Evolutionary conservation across 2,888 invertebrate species (phyloP), one percentile per base, ranked within the genome.

Genomic region (Hyles lineata): DNA sequence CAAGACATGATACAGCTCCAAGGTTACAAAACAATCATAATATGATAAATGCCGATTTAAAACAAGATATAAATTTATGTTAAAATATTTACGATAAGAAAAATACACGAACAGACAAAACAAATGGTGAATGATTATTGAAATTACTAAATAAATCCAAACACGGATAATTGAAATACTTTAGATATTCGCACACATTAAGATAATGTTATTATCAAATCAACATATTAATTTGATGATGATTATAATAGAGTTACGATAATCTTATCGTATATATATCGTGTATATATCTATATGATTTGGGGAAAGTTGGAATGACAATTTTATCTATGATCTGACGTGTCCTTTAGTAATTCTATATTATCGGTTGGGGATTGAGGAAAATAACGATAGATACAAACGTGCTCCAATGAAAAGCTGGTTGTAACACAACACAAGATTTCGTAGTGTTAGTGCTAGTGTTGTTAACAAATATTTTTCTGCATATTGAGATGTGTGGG

Each of bases 121-220:
- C 43, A 43, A 43, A 43, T 11, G 43, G 43, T 43, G 43, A 43
- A 11, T 11, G 43, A 60, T 17, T 25, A 15, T 21, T 17, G 60
- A 23, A 25, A 23, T 60, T 60, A 11, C 43, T 35, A 63, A 43
- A 63, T 43, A 43, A 43, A 50, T 11, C 17, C 17, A 67, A 67
- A 67, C 21, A 43, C 15, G 21, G 63, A 50, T 67, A 17, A 50
- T 21, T 67, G 15, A 67, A 63, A 23, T 67, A 50, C 43, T 67
- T 60, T 3, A 67, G 67, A 67, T 67, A 50, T 23, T 43, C 8
- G 15, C 23, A 43, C 17, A 67, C n/a, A 23, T 67, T 67, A 17
- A 50, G n/a, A 55, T 55, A 55, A n/a, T n/a, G 55, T 19, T 43
- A 23, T 25, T 67, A 67, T 67, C 67, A 11, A 63, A 67, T 67